A percentile compares a stretch with the other conserved stretches of the same genome.
These are phyloP conservation scores for Acanthisitta chloris DNA, from an alignment of 2,113 vertebrate species.

Conservation along the genomic window DNA sequence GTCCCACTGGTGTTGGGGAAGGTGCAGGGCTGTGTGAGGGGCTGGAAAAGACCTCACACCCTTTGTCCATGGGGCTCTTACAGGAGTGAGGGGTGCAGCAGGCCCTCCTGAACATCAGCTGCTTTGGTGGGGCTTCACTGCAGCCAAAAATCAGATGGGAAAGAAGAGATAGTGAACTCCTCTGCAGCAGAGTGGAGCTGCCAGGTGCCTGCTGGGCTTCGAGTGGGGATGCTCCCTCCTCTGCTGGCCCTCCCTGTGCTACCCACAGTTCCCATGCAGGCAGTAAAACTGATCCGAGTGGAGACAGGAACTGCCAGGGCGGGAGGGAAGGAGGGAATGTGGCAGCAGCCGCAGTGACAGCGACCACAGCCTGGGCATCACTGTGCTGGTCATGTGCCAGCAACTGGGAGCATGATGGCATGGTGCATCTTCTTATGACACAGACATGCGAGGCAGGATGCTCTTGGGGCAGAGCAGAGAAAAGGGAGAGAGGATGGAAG, in stretches of 20 bases:
- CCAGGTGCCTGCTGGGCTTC: neutral
- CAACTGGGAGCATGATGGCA: neutral
- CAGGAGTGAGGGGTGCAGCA: neutral
- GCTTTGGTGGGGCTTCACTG: neutral
- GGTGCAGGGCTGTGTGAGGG: accelerated
- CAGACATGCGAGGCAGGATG: neutral
- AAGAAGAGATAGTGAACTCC: neutral
- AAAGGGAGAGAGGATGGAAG: neutral
- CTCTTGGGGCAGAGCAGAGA: neutral
- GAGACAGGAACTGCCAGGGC: neutral
- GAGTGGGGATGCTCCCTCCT: neutral
- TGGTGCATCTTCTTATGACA: neutral
- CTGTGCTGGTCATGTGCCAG: neutral
- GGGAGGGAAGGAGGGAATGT: neutral
- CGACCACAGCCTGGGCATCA: neutral
- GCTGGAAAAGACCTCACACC: neutral
- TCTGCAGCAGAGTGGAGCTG: accelerated
- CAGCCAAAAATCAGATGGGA: neutral
- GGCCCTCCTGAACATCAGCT: neutral
- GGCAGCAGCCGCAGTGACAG: accelerated
- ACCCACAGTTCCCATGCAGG: neutral
- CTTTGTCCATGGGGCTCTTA: neutral
- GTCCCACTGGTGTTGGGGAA: accelerated
- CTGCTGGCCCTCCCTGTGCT: neutral
- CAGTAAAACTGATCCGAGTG: accelerated